Base-by-base conservation (phyloP, 1,140 invertebrate genomes). In the Diabrotica virgifera region DNA sequence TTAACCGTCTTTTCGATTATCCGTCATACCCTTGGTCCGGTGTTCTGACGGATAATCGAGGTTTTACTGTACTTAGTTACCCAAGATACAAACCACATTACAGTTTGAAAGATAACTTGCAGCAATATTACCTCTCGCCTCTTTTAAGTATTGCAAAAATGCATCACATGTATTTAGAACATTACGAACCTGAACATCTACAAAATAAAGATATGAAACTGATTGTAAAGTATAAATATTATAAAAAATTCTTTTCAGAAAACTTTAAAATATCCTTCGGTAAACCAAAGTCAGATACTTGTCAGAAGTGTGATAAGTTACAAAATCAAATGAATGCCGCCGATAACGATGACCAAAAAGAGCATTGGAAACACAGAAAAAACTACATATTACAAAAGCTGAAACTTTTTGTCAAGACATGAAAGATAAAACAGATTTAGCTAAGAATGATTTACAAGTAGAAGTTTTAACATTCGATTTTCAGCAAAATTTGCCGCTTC, bases 401-500 rank as follows among this genome's bases (percentile, higher is more conserved):
- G 40, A 59, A n/a, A 35, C 14, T 5, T 64, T 64, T 24, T 64
- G 59, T 11, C 2, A n/a, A 7, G 3, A 55, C 1, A 9, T 63
- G 3, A 55, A 40, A 56, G 38, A 38, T 5, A 38, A 63, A 13
- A 11, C 62, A 6, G 14, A 55, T 11, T 13, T 63, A 10, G 11
- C 62, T 5, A 56, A 56, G n/a, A 54, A 5, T 36, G 24, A 4
- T 36, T 5, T 5, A 6, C 5, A 6, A 2, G 40, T 58, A 5
- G 54, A 58, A 36, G 64, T 65, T 4, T 5, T 65, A 13, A 53
- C 50, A 5, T 65, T 65, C 36, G 59, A 66, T 13, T 64, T 64
- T 12, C 56, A 67, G 55, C 62, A 67, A 54, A 67, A 67, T 63
- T 54, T 67, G 5, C 66, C 61, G 5, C 50, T 67, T 8, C 61